Base-by-base conservation (phyloP, 2,797 vertebrate species). In the Acanthiza pusilla region DNA sequence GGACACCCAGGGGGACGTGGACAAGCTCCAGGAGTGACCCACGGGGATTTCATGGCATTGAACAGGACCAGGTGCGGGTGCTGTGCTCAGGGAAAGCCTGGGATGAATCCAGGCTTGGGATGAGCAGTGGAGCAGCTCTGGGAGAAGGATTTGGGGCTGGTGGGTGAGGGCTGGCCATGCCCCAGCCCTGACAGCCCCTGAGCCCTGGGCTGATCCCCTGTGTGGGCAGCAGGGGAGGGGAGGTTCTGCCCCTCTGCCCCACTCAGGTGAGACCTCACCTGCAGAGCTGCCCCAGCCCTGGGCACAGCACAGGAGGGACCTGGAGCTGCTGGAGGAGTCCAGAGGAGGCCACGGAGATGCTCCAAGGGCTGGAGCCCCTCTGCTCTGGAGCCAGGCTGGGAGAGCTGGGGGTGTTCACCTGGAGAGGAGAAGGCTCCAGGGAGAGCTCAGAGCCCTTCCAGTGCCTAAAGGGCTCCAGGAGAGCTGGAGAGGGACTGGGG, bases 101-200 rank as follows among this genome's bases (percentile, higher is more conserved):
- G 50, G 21, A n/a, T 8, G 26, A 32, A 1, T 36, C 42, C 66
- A 63, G 50, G 15, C 50, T 43, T 0, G 1, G 26, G 8, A 32
- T 43, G 43, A 71, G 27, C 71, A 50, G 32, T 22, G 36, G 18
- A 63, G 12, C 50, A 78, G 57, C 43, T 12, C 32, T 36, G 36
- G 58, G 32, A 19, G 2, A 21, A 50, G 25, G n/a, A 40, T 0
- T 54, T 54, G 40, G 38, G 13, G 48, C 5, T 40, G 63, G 4
- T n/a, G 48, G 30, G 13, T 8, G 34, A 62, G 47, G 0, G 20
- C 13, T 54, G 55, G 20, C 14, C 9, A 2, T 40, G 40, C 19
- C 16, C 29, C 1, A 1, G 7, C 16, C 4, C 63, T n/a, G 23
- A 54, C 21, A 65, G n/a, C 40, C 29, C 9, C 14, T 2, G 1